A percentile compares a stretch with the other conserved stretches of the same genome.
Evolutionary conservation across 2,888 invertebrate genomes (phyloP).

Genomic region (Sphaeridia pumilis): DNA sequence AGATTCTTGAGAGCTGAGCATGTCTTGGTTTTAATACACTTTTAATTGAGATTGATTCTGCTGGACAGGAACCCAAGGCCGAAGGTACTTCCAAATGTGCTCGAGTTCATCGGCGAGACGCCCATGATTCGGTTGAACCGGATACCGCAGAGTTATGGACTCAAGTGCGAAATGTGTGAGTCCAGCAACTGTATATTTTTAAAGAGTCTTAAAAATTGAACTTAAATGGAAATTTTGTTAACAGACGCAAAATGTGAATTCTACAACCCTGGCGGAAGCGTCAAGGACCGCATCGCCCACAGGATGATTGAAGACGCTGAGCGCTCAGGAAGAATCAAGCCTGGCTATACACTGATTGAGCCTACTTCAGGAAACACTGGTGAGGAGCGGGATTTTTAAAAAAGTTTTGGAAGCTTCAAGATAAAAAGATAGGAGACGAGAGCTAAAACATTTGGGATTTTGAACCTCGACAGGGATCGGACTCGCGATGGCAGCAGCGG

Average conservation of each 20-base stretch:
- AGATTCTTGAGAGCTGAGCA: neutral
- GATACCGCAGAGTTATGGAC: conserved; percentile 62
- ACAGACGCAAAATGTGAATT: conserved; percentile 11
- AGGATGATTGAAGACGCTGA: conserved; percentile 95
- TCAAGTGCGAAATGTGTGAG: conserved; percentile 82
- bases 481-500: conserved; percentile 84
- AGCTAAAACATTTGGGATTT: no score
- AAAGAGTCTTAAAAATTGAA: no score
- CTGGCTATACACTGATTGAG: conserved; percentile 87
- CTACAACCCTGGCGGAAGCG: conserved; percentile 92
- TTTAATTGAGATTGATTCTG: no score
- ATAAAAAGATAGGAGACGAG: no score
- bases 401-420: no score
- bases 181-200: no score
- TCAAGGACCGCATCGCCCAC: conserved; percentile 86
- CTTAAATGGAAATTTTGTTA: neutral
- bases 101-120: conserved; percentile 70
- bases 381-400: no score
- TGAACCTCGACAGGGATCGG: conserved; percentile 95
- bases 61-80: conserved; percentile 33
- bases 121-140: conserved; percentile 67
- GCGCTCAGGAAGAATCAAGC: conserved; percentile 65
- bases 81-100: conserved; percentile 56
- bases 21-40: no score
- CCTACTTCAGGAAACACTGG: conserved; percentile 76